These are phyloP conservation scores for Onychorhynchus coronatus DNA, from an alignment of 2,113 vertebrate genomes.

Conservation along the genomic window DNA sequence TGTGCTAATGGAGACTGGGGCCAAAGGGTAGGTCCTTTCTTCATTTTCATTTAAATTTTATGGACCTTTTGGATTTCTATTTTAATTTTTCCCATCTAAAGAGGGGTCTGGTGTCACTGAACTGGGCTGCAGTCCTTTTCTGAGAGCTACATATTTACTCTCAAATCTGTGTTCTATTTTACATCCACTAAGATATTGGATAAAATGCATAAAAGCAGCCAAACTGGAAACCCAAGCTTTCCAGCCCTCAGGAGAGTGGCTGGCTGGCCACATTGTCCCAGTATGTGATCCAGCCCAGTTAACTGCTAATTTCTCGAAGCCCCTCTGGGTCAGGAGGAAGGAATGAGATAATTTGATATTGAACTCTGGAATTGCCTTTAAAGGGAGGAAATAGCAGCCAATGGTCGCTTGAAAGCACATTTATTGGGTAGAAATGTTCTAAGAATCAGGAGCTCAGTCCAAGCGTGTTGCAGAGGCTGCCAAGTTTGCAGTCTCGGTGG, in stretches of 20 bases:
- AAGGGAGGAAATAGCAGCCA: background rate
- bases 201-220: background rate
- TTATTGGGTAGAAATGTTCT: background rate
- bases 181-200: background rate
- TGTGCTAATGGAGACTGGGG: background rate
- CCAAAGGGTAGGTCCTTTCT: background rate
- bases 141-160: background rate
- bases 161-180: background rate
- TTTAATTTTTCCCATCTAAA: background rate
- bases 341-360: background rate
- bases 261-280: background rate
- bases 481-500: rapidly evolving
- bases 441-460: background rate
- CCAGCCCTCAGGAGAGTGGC: background rate
- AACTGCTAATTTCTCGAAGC: background rate
- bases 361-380: background rate
- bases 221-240: background rate
- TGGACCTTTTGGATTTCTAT: background rate
- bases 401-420: background rate
- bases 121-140: background rate
- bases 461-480: background rate
- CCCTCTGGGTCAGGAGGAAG: background rate
- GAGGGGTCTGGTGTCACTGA: background rate
- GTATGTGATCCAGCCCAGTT: background rate
- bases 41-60: background rate